Percentiles rank a stretch among this genome's conserved stretches.
Conservation (phyloP, 2,797 vertebrate species). For the Catostomus latipinnis region DNA sequence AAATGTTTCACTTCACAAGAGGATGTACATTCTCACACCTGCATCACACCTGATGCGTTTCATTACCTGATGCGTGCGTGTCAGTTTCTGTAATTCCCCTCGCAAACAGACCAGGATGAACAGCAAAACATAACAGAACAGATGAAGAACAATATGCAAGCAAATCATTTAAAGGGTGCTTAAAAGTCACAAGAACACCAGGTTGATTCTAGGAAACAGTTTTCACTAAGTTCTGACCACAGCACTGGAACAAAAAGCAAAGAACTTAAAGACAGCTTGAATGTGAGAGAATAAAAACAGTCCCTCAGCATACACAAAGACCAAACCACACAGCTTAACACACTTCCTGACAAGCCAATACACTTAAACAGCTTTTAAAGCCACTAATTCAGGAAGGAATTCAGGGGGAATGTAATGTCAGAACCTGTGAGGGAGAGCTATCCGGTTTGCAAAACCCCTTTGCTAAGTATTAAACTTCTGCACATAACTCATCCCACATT, state of each 20-base stretch:
- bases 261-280: conserved; percentile 22
- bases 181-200: conserved; percentile 18
- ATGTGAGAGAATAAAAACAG: conserved; percentile 16
- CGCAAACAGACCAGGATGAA: conserved; percentile 21
- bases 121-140: conserved; percentile 17
- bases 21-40: conserved; percentile 20
- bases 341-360: conserved; percentile 8
- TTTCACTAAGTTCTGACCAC: conserved; percentile 20
- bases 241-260: conserved; percentile 36
- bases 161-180: background rate
- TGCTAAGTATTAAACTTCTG: too few species aligned
- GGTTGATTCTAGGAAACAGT: conserved; percentile 20
- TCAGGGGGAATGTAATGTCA: conserved; percentile 5
- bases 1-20: conserved; percentile 6
- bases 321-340: background rate
- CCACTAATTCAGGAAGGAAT: conserved; percentile 29
- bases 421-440: conserved; percentile 28
- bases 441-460: conserved; percentile 20
- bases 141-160: conserved; percentile 12
- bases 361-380: background rate
- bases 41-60: conserved; percentile 35
- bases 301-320: background rate
- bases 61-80: background rate
- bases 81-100: conserved; percentile 1
- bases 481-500: background rate